These are phyloP conservation scores for Anas platyrhynchos DNA, from an alignment of 2,113 vertebrate genomes.

Conservation along the genomic window DNA sequence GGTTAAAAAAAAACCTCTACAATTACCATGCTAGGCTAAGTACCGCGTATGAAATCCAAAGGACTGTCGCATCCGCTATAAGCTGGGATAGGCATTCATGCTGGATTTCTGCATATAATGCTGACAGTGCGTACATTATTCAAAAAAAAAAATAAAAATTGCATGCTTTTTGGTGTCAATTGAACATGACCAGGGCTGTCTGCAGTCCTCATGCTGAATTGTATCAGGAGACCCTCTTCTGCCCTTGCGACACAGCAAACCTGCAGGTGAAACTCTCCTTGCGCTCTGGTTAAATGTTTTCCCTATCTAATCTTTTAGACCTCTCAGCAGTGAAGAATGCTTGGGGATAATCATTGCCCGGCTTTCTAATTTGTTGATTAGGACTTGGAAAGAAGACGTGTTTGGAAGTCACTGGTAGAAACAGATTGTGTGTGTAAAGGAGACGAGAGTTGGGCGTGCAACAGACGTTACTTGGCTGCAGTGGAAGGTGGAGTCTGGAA, in stretches of 20 bases:
- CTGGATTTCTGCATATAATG: neutral
- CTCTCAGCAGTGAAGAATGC: neutral
- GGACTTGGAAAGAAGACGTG: neutral
- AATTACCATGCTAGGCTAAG: neutral
- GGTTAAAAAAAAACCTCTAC: neutral
- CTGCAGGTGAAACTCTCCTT: conserved; percentile 8
- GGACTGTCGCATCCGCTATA: neutral
- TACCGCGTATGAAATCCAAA: neutral
- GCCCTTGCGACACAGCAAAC: neutral
- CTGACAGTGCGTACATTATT: neutral
- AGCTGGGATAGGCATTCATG: neutral
- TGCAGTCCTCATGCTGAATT: neutral
- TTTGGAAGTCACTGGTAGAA: neutral
- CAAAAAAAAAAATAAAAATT: neutral
- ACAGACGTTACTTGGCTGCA: neutral
- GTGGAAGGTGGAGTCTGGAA: neutral
- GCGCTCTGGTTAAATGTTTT: neutral
- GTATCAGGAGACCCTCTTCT: neutral
- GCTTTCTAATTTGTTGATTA: neutral
- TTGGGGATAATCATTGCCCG: neutral
- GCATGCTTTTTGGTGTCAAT: neutral
- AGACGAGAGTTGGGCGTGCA: neutral
- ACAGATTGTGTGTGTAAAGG: neutral
- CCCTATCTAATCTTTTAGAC: neutral
- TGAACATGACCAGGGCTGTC: neutral